These are phyloP conservation scores for Rhineura floridana DNA, from an alignment of 2,113 vertebrate species.

Conservation along the genomic window DNA sequence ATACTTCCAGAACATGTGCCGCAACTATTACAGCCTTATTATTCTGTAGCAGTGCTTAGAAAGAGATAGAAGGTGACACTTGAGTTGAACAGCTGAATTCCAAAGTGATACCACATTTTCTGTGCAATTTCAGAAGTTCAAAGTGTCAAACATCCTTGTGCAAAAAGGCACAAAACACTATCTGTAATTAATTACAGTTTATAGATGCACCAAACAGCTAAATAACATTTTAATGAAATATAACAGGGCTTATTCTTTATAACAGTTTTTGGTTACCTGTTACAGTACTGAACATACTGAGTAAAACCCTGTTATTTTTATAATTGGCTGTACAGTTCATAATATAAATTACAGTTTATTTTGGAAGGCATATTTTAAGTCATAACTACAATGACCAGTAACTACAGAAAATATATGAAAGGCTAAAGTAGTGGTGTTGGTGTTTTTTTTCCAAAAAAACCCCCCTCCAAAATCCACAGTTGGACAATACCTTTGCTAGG, in stretches of 20 bases:
- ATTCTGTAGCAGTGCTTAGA: conserved; percentile 35
- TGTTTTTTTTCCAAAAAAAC: no score
- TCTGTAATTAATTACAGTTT: conserved; percentile 6
- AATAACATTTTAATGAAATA: neutral
- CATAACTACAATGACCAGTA: neutral
- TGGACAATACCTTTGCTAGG: no score
- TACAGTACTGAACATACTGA: neutral
- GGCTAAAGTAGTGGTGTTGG: no score
- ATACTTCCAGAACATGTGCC: conserved; percentile 59
- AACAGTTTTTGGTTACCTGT: neutral
- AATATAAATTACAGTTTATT: neutral
- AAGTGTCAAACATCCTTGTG: conserved; percentile 6
- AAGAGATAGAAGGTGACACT: conserved; percentile 50
- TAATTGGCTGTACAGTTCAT: neutral
- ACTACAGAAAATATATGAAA: neutral
- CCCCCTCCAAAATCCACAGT: no score
- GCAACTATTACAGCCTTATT: conserved; percentile 51
- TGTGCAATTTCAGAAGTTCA: conserved; percentile 37
- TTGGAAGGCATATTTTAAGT: neutral
- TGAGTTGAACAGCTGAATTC: conserved; percentile 39
- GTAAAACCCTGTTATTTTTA: neutral
- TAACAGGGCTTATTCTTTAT: conserved; percentile 4
- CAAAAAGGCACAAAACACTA: neutral
- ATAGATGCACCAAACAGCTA: neutral
- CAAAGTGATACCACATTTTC: conserved; percentile 27